A percentile compares a stretch with the other conserved stretches of the same genome.
Evolutionary conservation across 1,140 invertebrate genomes (phyloP).

Genomic region (Calephelis virginiensis): DNA sequence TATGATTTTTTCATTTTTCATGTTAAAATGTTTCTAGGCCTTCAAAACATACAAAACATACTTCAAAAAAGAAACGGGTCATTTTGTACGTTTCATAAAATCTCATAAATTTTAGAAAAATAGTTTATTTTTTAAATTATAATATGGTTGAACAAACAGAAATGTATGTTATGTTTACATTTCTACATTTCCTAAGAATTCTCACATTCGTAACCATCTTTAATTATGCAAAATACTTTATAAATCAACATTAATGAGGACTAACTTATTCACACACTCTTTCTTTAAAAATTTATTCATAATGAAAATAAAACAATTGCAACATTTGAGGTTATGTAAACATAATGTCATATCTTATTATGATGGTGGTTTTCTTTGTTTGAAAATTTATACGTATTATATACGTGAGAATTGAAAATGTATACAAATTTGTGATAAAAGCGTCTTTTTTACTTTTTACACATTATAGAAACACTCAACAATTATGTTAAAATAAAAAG

Average conservation of each 20-base stretch:
- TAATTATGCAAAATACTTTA: constrained; percentile 14
- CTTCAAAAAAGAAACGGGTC: too few species aligned
- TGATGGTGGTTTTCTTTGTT: constrained; percentile 14
- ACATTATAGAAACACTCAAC: too few species aligned
- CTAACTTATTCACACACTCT: constrained; percentile 9
- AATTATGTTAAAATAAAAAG: too few species aligned
- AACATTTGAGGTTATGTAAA: constrained; percentile 16
- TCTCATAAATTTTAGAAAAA: too few species aligned
- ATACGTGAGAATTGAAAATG: constrained; percentile 2
- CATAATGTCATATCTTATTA: constrained; percentile 4
- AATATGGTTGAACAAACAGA: too few species aligned
- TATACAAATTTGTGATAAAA: not conserved
- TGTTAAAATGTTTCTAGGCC: too few species aligned
- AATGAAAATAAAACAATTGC: constrained; percentile 16
- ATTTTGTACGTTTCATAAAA: too few species aligned
- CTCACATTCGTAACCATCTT: not conserved
- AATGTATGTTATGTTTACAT: not conserved
- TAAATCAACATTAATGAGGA: constrained; percentile 13
- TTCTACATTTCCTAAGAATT: not conserved
- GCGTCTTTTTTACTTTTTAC: too few species aligned
- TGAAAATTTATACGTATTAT: constrained; percentile 1
- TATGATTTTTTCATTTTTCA: too few species aligned
- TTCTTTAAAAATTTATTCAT: constrained; percentile 16
- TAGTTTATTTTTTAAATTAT: too few species aligned
- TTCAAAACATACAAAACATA: too few species aligned